phyloP scores from a whole-genome alignment of 2,888 invertebrate genomes.

The Rotaria magnacalcarata region DNA sequence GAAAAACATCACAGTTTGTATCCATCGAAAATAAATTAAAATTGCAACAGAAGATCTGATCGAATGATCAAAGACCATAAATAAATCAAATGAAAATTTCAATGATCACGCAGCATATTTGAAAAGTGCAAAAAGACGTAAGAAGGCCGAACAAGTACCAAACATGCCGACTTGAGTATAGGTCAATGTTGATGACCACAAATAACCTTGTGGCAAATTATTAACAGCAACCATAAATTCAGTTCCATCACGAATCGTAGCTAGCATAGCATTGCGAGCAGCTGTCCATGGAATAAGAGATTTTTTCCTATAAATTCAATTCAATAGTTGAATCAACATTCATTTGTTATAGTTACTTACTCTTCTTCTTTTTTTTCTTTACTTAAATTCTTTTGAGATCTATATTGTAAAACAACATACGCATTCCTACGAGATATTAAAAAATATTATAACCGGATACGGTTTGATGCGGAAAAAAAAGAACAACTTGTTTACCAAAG shows the following conservation, averaged over 20 bases:
- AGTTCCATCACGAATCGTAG: not conserved
- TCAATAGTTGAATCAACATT: too few relatives aligned
- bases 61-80: too few relatives aligned
- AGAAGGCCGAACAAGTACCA: not conserved
- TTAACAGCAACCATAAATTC: slow-evolving; percentile 11
- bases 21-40: too few relatives aligned
- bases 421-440: not conserved
- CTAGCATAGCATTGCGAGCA: not conserved
- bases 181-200: not conserved
- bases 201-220: slow-evolving; percentile 2
- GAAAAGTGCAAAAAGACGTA: not conserved
- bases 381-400: not conserved
- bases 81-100: too few relatives aligned
- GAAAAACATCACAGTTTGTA: too few relatives aligned
- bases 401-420: slow-evolving; percentile 4
- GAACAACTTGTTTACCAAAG: not conserved
- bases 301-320: not conserved
- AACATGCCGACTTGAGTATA: slow-evolving; percentile 1
- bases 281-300: slow-evolving; percentile 9
- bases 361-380: slow-evolving; percentile 34
- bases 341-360: not conserved
- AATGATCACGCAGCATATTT: not conserved
- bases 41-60: too few relatives aligned
- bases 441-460: not conserved
- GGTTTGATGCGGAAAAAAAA: not conserved